A percentile compares a stretch with the other conserved stretches of the same genome.
Evolutionary conservation across 2,113 vertebrate species (phyloP).

Genomic region (Electrona antarctica): DNA sequence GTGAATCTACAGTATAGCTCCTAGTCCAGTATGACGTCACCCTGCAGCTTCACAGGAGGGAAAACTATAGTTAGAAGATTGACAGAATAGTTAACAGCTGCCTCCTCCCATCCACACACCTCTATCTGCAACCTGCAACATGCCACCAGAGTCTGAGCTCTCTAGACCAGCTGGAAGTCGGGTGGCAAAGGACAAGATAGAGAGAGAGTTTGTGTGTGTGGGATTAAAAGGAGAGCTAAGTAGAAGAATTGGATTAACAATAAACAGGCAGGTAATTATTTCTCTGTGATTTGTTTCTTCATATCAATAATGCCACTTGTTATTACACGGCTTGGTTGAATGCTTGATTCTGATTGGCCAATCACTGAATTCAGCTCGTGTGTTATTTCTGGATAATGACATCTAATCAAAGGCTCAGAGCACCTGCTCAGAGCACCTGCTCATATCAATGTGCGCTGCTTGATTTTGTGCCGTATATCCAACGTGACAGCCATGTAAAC

Average conservation of each 20-base stretch:
- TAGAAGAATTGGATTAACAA: slow-evolving; percentile 36
- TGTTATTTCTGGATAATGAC: too few species aligned
- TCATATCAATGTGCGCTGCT: too few species aligned
- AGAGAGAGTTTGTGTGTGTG: slow-evolving; percentile 13
- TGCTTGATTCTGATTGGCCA: too few species aligned
- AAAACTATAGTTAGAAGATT: neutral
- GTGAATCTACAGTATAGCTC: neutral
- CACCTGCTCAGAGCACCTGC: too few species aligned
- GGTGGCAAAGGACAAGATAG: slow-evolving; percentile 26
- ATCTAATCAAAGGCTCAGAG: too few species aligned
- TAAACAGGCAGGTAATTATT: slow-evolving; percentile 52
- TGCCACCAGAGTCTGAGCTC: slow-evolving; percentile 26
- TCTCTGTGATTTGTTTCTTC: neutral
- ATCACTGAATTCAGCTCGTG: too few species aligned
- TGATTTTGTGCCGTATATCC: too few species aligned
- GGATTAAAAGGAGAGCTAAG: slow-evolving; percentile 38
- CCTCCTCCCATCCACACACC: slow-evolving; percentile 50
- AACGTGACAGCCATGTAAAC: too few species aligned
- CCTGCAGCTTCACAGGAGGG: slow-evolving; percentile 1
- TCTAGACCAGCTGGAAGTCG: slow-evolving; percentile 53
- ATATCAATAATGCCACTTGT: neutral
- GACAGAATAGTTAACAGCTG: slow-evolving; percentile 18
- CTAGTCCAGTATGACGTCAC: neutral
- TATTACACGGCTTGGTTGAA: too few species aligned
- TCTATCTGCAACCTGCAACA: slow-evolving; percentile 23